Evolutionary conservation across 2,797 vertebrate species (phyloP).

Genomic region (Acrossocheilus fasciatus): DNA sequence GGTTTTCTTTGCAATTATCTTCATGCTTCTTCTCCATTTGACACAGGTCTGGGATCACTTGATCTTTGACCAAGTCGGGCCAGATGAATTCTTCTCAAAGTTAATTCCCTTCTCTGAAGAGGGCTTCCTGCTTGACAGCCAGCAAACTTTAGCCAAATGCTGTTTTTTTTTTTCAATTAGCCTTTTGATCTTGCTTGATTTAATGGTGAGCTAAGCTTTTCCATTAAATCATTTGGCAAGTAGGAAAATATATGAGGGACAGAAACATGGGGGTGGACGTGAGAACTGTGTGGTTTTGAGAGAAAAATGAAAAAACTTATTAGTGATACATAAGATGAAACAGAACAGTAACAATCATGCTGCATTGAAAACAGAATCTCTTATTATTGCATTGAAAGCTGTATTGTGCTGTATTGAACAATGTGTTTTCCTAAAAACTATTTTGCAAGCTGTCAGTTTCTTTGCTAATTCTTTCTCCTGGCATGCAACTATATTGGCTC

Average conservation of each 20-base stretch:
- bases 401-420: conserved; percentile 35
- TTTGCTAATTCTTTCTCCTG: conserved; percentile 45
- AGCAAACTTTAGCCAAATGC: conserved; percentile 41
- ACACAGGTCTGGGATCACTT: conserved; percentile 49
- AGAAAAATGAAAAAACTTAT: not conserved
- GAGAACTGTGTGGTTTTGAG: not conserved
- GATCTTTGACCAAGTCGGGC: conserved; percentile 45
- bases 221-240: conserved; percentile 28
- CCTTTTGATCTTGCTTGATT: conserved; percentile 50
- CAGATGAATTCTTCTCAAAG: conserved; percentile 34
- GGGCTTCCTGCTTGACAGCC: not conserved
- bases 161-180: conserved; percentile 56
- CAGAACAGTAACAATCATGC: conserved; percentile 55
- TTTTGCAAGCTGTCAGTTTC: conserved; percentile 47
- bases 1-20: conserved; percentile 53
- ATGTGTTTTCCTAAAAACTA: conserved; percentile 40
- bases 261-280: conserved; percentile 10
- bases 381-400: conserved; percentile 53
- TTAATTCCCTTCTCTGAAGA: conserved; percentile 47
- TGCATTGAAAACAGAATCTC: conserved; percentile 40
- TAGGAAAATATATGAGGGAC: conserved; percentile 10
- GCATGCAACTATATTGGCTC: conserved; percentile 16
- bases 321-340: conserved; percentile 9
- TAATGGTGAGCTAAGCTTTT: conserved; percentile 44
- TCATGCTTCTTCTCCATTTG: conserved; percentile 34